Evolutionary conservation across 2,797 vertebrate species (phyloP).

Genomic region (Liparis tanakae): DNA sequence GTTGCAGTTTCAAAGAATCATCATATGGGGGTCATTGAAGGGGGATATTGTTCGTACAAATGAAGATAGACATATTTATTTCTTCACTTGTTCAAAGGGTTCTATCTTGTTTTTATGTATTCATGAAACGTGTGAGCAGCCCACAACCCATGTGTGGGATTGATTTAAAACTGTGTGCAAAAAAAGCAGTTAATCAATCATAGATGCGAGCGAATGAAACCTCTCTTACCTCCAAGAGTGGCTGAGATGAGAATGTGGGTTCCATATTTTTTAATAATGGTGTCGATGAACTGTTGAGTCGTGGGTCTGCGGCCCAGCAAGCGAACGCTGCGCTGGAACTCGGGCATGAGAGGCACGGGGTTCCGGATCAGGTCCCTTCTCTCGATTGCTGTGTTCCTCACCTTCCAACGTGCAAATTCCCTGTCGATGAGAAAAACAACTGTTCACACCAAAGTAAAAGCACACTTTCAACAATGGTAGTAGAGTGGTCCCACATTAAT

Average conservation of each 20-base stretch:
- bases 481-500: constrained; percentile 13
- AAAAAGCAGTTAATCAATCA: constrained; percentile 32
- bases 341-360: constrained; percentile 96
- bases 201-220: constrained; percentile 30
- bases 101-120: background rate
- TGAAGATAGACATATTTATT: background rate
- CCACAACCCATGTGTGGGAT: constrained; percentile 12
- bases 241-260: constrained; percentile 99
- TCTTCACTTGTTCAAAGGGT: background rate
- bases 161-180: constrained; percentile 21
- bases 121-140: constrained; percentile 8
- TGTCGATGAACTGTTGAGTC: constrained; percentile 98
- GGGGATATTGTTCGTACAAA: constrained; percentile 1
- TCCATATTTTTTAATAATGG: constrained; percentile 99
- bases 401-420: constrained; percentile 99
- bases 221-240: constrained; percentile 94
- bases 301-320: constrained; percentile 96
- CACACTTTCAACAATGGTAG: background rate
- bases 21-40: constrained; percentile 19
- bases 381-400: constrained; percentile 99
- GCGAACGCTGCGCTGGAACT: constrained; percentile 97
- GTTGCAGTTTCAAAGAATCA: constrained; percentile 20
- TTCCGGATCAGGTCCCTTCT: constrained; percentile 94
- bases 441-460: constrained; percentile 4
- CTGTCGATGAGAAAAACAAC: constrained; percentile 69